phyloP scores from a whole-genome alignment of 2,113 vertebrate species.

The Tragelaphus imberbis region DNA sequence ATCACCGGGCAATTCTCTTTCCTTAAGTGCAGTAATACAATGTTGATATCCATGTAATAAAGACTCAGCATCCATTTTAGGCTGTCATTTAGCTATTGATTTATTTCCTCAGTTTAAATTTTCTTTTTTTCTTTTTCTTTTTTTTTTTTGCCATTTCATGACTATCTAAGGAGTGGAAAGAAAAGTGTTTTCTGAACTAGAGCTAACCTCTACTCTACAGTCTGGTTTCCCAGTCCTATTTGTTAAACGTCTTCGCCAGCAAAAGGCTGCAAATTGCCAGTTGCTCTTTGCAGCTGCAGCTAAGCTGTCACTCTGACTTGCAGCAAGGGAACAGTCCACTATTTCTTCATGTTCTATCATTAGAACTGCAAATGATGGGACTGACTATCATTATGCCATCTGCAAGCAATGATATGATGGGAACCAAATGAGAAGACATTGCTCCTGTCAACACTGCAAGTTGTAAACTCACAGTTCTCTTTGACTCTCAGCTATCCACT shows the following conservation, averaged over 20 bases:
- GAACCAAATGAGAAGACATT: conserved; percentile 38
- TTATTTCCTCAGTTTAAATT: background rate
- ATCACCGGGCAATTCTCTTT: background rate
- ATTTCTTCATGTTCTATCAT: conserved; percentile 27
- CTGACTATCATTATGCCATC: conserved; percentile 50
- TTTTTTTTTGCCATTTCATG: background rate
- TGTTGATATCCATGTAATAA: background rate
- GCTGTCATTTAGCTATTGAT: background rate
- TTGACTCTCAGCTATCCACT: background rate
- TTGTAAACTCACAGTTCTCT: conserved; percentile 22
- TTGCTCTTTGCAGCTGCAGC: background rate
- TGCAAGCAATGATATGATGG: conserved; percentile 26
- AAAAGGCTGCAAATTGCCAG: background rate
- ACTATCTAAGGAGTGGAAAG: background rate
- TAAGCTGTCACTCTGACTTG: conserved; percentile 15
- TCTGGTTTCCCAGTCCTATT: background rate
- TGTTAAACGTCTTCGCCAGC: background rate
- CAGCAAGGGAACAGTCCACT: conserved; percentile 14
- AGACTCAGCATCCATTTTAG: background rate
- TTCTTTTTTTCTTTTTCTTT: background rate
- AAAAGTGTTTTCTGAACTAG: background rate
- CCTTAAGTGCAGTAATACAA: background rate
- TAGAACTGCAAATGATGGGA: conserved; percentile 26
- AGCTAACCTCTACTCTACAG: background rate
- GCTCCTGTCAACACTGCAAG: conserved; percentile 40